Evolutionary conservation across 2,888 invertebrate genomes (phyloP), one percentile per base, ranked within the genome.

Genomic region (Tetropium fuscum): DNA sequence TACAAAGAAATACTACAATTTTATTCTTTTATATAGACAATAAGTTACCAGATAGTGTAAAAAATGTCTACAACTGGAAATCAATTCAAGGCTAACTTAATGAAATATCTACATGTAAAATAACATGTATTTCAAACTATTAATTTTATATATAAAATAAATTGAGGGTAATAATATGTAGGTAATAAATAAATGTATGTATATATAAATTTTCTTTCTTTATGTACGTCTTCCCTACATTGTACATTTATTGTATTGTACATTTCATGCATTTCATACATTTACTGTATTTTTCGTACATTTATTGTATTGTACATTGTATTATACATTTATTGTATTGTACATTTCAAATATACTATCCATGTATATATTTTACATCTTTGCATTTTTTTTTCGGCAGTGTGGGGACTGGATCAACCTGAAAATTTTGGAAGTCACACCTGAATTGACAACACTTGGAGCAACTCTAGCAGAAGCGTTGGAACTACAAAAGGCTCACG

Each of bases 351-450:
- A 25, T 1, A 25, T 25, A 8, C n/a, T 4, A 25, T 25, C n/a
- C 6, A 25, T 25, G 2, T 25, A 25, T 25, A 1, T 27, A 8
- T 27, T 1, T n/a, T 27, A n/a, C 2, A 10, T 34, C 11, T 34
- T 3, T 13, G 5, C 2, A 10, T 51, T 53, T 55, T 43, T 63
- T 64, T 74, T 73, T 64, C 85, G 87, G 11, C 85, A 95, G 94
- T 91, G 90, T 76, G 89, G 90, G 72, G 91, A 93, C 78, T 91
- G 90, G 87, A 85, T 94, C 68, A 88, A 92, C 76, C 85, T 95
- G 71, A 92, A 94, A 79, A 90, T 95, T 65, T 87, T 95, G 75
- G 94, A 95, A 82, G 88, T 95, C 77, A 88, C 90, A 67, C 95
- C 95, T 40, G 90, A 91, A 79, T 85, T 95, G 73, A 90, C 94